Conservation (phyloP, 1,140 invertebrate species). For the Diorhabda elongata region DNA sequence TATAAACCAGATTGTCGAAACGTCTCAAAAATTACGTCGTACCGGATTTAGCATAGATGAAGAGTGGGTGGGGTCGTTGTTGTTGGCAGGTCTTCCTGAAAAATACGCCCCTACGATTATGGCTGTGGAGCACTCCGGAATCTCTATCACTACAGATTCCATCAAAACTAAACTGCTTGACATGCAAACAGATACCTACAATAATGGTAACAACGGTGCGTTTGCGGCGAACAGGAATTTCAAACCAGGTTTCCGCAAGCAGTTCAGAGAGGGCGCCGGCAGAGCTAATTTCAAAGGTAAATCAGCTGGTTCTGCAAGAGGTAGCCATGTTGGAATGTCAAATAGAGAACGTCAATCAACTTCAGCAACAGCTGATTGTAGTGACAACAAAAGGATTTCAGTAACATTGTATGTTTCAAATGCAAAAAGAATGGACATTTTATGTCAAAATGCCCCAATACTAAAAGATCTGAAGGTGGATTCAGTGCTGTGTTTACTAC, state of each 20-base stretch:
- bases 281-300: slow-evolving; percentile 3
- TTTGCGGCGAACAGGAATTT: too few species aligned
- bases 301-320: neutral
- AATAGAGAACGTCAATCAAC: neutral
- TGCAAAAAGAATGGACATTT: too few species aligned
- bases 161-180: slow-evolving; percentile 46
- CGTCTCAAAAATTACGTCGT: slow-evolving; percentile 36
- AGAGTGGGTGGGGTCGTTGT: slow-evolving; percentile 43
- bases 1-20: slow-evolving; percentile 26
- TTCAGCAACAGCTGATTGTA: neutral
- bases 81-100: slow-evolving; percentile 43
- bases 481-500: too few species aligned
- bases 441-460: too few species aligned
- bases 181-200: slow-evolving; percentile 6
- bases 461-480: too few species aligned
- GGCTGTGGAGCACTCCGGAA: slow-evolving; percentile 41
- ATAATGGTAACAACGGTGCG: too few species aligned
- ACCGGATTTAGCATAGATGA: slow-evolving; percentile 42
- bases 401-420: too few species aligned
- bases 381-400: neutral
- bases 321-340: too few species aligned
- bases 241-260: too few species aligned
- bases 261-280: too few species aligned
- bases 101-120: slow-evolving; percentile 47
- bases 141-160: slow-evolving; percentile 38